These are phyloP conservation scores for Phalacrocorax carbo DNA, from an alignment of 2,113 vertebrate species.

Conservation along the genomic window DNA sequence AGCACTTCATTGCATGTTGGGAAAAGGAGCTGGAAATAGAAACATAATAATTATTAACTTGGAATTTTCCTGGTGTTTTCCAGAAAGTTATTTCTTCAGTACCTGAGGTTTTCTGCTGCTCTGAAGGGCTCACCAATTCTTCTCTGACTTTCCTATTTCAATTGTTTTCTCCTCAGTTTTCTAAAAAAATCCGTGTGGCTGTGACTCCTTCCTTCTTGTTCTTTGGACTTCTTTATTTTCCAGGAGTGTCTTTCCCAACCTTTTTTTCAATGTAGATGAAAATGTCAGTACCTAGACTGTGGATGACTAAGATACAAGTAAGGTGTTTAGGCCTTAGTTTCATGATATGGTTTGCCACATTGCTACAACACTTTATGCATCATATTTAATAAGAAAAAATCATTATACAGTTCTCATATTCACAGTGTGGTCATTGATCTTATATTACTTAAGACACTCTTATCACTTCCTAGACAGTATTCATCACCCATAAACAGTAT, in stretches of 20 bases:
- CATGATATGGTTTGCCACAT: background rate
- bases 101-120: background rate
- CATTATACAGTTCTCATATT: background rate
- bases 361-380: background rate
- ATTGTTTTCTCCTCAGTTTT: background rate
- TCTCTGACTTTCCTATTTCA: background rate
- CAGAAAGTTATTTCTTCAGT: background rate
- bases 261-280: background rate
- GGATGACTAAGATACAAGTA: background rate
- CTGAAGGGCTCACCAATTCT: background rate
- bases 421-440: background rate
- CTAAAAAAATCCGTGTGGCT: background rate
- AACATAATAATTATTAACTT: background rate
- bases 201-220: background rate
- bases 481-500: background rate
- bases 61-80: background rate
- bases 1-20: background rate
- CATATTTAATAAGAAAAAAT: background rate
- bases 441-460: background rate
- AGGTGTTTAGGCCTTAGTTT: background rate
- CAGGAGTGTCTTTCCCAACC: background rate
- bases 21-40: background rate
- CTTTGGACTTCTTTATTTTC: background rate
- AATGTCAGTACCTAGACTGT: background rate
- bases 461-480: background rate